phyloP scores from a whole-genome alignment of 1,140 invertebrate species.

The Drusus annulatus region DNA sequence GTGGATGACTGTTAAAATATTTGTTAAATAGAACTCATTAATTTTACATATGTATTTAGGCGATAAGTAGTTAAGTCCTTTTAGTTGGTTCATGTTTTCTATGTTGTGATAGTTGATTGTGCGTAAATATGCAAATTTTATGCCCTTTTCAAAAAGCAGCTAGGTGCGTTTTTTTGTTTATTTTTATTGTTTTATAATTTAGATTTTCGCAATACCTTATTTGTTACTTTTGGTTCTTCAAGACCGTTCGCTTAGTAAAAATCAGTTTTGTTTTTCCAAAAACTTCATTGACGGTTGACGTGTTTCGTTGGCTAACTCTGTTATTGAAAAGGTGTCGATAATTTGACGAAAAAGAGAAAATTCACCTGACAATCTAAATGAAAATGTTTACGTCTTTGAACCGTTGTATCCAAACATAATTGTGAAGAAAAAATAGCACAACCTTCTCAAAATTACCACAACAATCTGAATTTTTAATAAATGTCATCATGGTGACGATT shows the following conservation, averaged over 20 bases:
- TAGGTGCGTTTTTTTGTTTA: not conserved
- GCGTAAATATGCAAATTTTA: conserved; percentile 47
- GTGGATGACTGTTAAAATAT: conserved; percentile 58
- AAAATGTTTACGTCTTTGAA: no score
- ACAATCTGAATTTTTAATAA: no score
- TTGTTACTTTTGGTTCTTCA: no score
- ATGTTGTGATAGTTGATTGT: conserved; percentile 59
- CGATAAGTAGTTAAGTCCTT: conserved; percentile 55
- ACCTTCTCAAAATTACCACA: no score
- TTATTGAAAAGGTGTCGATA: conserved; percentile 18
- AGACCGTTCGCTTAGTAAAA: no score
- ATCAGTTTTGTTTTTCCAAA: no score
- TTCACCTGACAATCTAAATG: no score
- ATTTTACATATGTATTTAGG: conserved; percentile 55
- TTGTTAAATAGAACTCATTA: conserved; percentile 55
- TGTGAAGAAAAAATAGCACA: no score
- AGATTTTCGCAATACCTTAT: not conserved
- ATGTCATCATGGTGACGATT: no score
- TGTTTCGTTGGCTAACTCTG: not conserved
- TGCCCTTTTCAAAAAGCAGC: conserved; percentile 41
- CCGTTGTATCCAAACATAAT: no score
- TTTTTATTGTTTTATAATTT: conserved; percentile 6
- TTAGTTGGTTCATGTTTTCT: conserved; percentile 59
- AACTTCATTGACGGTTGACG: no score
- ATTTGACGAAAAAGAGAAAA: not conserved